phyloP scores from a whole-genome alignment of 2,888 invertebrate genomes.

The Acronicta alni region DNA sequence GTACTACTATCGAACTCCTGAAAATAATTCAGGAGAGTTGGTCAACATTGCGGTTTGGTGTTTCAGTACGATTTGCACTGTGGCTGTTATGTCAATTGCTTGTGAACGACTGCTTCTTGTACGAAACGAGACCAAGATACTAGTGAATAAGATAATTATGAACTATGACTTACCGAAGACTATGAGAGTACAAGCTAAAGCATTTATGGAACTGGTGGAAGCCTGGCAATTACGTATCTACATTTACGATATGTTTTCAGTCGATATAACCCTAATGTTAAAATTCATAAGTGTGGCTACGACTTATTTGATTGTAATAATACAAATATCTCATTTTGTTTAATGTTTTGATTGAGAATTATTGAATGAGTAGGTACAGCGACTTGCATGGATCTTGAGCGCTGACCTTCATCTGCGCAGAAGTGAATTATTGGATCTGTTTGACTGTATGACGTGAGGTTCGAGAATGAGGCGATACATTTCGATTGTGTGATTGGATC shows the following conservation, averaged over 20 bases:
- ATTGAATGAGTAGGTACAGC: too few species aligned
- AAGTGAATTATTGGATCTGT: too few species aligned
- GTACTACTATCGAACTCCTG: conserved; percentile 61
- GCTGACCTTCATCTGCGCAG: too few species aligned
- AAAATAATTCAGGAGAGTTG: conserved; percentile 55
- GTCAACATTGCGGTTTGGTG: conserved; percentile 67
- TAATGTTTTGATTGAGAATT: conserved; percentile 54
- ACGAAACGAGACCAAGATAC: conserved; percentile 67
- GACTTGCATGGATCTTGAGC: too few species aligned
- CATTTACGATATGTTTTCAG: conserved; percentile 75
- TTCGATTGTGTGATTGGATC: too few species aligned
- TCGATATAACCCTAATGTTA: conserved; percentile 76
- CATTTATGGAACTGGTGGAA: conserved; percentile 76
- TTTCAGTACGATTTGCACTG: conserved; percentile 61
- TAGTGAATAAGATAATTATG: conserved; percentile 76
- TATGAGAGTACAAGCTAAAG: conserved; percentile 75
- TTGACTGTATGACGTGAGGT: too few species aligned
- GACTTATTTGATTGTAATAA: conserved; percentile 78
- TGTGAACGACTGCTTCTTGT: conserved; percentile 69
- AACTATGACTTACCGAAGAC: conserved; percentile 72
- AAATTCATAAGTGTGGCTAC: conserved; percentile 79
- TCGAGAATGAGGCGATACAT: too few species aligned
- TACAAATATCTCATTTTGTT: conserved; percentile 75
- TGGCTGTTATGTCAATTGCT: conserved; percentile 66
- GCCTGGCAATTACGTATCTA: conserved; percentile 71